Evolutionary conservation across 2,888 invertebrate species (phyloP).

Genomic region (Galeruca laticollis): DNA sequence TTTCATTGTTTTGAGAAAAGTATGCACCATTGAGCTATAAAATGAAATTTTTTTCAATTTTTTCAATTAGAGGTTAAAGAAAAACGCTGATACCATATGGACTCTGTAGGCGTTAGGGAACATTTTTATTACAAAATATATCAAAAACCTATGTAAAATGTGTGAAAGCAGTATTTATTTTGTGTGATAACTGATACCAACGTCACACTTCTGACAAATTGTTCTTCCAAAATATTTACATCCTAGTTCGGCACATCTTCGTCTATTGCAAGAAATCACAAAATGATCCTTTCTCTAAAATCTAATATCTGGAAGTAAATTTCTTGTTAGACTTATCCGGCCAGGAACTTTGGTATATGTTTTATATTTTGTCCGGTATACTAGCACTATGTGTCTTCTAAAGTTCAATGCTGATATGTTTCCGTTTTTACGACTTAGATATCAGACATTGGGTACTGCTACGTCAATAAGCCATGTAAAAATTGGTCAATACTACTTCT

Average conservation of each 20-base stretch:
- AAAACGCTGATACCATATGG: constrained; percentile 30
- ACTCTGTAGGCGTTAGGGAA: constrained; percentile 17
- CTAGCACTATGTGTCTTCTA: constrained; percentile 27
- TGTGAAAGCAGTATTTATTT: neutral
- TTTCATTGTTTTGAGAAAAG: too few species aligned
- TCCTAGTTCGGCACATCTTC: constrained; percentile 25
- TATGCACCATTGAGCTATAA: too few species aligned
- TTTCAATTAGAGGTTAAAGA: constrained; percentile 4
- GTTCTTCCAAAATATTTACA: constrained; percentile 25
- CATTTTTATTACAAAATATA: constrained; percentile 24
- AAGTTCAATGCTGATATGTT: constrained; percentile 28
- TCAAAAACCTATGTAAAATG: neutral
- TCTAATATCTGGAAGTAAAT: constrained; percentile 23
- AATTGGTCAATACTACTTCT: too few species aligned
- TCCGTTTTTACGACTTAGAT: constrained; percentile 17
- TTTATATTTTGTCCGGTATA: constrained; percentile 24
- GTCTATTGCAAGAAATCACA: constrained; percentile 24
- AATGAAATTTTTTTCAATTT: neutral
- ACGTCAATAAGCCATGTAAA: constrained; percentile 24
- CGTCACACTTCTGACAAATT: constrained; percentile 30
- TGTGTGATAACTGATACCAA: constrained; percentile 22
- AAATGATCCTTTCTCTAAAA: constrained; percentile 31
- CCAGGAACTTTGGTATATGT: constrained; percentile 16
- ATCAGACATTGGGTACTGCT: constrained; percentile 25
- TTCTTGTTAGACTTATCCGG: constrained; percentile 15